Conservation (phyloP, 2,113 vertebrate genomes). For the Microcebus lehilahytsara region DNA sequence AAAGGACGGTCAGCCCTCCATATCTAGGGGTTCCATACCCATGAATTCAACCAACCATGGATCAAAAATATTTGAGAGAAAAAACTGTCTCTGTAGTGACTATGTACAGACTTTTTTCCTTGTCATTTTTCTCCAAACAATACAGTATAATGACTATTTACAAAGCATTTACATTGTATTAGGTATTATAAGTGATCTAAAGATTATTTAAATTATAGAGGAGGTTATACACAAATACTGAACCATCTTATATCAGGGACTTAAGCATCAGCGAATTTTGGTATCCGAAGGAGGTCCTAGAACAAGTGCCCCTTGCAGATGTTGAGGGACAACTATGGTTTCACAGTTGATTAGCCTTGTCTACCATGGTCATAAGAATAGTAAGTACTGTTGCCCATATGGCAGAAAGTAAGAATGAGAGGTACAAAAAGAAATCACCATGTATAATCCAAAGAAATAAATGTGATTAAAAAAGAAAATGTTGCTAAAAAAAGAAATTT, state of each 20-base stretch:
- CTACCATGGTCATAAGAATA: background rate
- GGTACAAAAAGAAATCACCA: background rate
- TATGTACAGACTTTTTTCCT: background rate
- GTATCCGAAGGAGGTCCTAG: background rate
- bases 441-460: background rate
- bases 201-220: background rate
- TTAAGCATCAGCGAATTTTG: background rate
- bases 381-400: background rate
- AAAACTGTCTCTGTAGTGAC: background rate
- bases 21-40: background rate
- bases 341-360: background rate
- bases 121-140: background rate
- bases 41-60: background rate
- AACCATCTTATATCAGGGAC: background rate
- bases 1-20: background rate
- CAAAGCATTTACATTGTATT: background rate
- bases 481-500: background rate
- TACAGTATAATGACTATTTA: background rate
- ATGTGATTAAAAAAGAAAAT: slow-evolving; percentile 12
- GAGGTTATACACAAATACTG: background rate
- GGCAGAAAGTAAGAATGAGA: background rate
- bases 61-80: background rate
- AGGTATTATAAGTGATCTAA: background rate
- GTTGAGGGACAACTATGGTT: background rate
- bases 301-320: background rate